Conservation (phyloP, 1,140 invertebrate genomes). For the Callitettix versicolor region DNA sequence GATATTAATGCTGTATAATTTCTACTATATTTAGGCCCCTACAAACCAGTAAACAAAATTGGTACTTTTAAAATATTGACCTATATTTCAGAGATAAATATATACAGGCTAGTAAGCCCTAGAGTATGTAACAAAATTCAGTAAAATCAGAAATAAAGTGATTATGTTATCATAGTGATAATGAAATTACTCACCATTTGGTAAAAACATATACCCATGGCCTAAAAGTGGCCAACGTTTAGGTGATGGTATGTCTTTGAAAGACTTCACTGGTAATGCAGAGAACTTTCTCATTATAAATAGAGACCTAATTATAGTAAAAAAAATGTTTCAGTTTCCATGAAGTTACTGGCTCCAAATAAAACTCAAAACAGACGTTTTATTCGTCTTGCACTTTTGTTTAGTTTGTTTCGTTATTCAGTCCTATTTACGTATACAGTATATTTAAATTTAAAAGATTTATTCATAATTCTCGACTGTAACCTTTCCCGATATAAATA, state of each 20-base stretch:
- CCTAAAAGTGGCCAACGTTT: constrained; percentile 29
- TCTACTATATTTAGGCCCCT: no score
- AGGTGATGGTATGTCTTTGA: constrained; percentile 28
- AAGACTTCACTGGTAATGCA: constrained; percentile 18
- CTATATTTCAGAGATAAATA: background rate
- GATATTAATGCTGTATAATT: background rate
- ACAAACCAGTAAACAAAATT: background rate
- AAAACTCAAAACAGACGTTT: no score
- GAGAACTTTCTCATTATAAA: no score
- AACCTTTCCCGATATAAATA: no score
- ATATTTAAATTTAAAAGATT: no score
- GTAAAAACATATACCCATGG: constrained; percentile 32
- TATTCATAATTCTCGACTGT: no score
- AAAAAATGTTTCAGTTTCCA: no score
- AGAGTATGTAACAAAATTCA: background rate
- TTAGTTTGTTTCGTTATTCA: no score
- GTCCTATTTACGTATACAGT: no score
- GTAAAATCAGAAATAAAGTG: background rate
- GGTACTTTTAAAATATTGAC: background rate
- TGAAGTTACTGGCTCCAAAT: no score
- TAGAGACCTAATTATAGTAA: no score
- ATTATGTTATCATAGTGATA: background rate
- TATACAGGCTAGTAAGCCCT: background rate
- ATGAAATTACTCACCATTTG: constrained; percentile 26
- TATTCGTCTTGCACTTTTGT: no score